These are phyloP conservation scores for Lithosia quadra DNA, from an alignment of 2,888 invertebrate species.

Conservation along the genomic window DNA sequence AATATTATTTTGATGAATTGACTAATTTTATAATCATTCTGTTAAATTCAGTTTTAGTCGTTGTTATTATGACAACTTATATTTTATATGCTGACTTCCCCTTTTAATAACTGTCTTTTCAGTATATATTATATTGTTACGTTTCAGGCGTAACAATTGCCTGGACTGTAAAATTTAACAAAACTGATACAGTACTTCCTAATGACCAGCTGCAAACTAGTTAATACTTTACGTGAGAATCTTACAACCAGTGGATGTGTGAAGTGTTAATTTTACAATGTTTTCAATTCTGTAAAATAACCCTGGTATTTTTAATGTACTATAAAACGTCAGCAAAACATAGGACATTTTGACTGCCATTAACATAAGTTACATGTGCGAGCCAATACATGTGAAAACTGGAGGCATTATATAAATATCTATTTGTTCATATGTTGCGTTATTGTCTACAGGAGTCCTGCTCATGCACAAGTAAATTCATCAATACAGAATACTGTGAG, in stretches of 20 bases:
- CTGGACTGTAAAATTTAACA: neutral
- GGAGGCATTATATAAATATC: neutral
- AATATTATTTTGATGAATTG: neutral
- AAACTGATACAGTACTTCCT: neutral
- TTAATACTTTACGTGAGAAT: too few relatives aligned
- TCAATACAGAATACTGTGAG: conserved; percentile 40
- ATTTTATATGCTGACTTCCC: neutral
- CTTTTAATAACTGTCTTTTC: neutral
- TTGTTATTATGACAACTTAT: neutral
- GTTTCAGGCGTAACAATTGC: neutral
- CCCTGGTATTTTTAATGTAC: neutral
- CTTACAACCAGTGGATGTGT: neutral
- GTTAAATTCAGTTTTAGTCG: neutral
- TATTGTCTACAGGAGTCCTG: conserved; percentile 52
- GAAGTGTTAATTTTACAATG: neutral
- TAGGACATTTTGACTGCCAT: neutral
- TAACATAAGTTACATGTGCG: neutral
- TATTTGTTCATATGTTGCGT: neutral
- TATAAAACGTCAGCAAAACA: too few relatives aligned
- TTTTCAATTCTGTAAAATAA: neutral
- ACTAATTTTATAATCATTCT: too few relatives aligned
- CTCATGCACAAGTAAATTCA: conserved; percentile 58
- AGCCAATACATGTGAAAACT: neutral
- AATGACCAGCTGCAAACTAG: neutral
- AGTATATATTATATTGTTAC: neutral